Evolutionary conservation across 1,140 invertebrate genomes (phyloP).

Genomic region (Leptopilina clavipes): DNA sequence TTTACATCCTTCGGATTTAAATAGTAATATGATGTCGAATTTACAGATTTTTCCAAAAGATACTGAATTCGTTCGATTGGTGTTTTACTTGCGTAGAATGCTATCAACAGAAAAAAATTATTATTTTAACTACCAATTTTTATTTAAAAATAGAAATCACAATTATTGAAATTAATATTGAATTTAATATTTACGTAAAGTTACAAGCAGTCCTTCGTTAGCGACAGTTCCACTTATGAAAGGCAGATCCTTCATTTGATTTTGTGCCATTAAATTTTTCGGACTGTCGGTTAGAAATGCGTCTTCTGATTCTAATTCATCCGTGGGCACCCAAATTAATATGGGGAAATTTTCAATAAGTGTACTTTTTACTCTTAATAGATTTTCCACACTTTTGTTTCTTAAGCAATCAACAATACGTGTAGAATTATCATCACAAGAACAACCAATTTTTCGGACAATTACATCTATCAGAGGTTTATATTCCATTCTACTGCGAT

Average conservation of each 20-base stretch:
- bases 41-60: not conserved
- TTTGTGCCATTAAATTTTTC: not conserved
- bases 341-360: not conserved
- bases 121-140: not conserved
- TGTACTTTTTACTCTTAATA: not conserved
- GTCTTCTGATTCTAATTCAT: conserved; percentile 7
- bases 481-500: not conserved
- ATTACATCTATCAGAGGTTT: not conserved
- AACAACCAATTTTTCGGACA: not conserved
- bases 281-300: conserved; percentile 10
- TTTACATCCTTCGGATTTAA: not conserved
- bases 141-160: not conserved
- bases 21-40: not conserved
- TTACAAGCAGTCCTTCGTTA: not conserved
- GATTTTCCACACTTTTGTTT: not conserved
- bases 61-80: not conserved
- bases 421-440: not conserved
- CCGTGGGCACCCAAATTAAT: not conserved
- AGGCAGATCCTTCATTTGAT: conserved; percentile 3
- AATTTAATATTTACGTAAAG: not conserved
- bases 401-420: not conserved
- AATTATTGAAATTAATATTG: not conserved
- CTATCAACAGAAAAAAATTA: not conserved
- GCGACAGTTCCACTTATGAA: not conserved
- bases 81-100: not conserved